phyloP scores from a whole-genome alignment of 2,888 invertebrate species.

The Junonia oenone region DNA sequence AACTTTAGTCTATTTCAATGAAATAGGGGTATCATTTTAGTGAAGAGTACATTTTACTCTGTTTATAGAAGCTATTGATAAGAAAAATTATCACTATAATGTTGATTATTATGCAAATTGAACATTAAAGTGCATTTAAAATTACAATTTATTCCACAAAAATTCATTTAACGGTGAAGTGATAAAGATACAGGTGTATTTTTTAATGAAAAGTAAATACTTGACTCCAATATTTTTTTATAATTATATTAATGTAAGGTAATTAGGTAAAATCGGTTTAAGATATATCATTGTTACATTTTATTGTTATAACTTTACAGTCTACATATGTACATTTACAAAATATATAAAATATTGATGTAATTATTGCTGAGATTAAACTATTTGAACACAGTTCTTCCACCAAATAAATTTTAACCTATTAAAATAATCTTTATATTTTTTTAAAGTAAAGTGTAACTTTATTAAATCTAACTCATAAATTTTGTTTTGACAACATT shows the following conservation, averaged over 20 bases:
- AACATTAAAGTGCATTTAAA: neutral
- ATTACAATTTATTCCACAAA: too few relatives aligned
- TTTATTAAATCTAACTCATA: neutral
- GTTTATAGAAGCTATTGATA: neutral
- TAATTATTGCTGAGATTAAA: neutral
- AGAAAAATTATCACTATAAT: neutral
- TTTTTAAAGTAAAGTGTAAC: neutral
- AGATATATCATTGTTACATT: neutral
- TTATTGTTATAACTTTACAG: constrained; percentile 2
- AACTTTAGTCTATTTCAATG: constrained; percentile 55
- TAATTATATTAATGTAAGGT: neutral
- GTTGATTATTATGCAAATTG: neutral
- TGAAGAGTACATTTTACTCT: constrained; percentile 21
- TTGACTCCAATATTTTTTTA: neutral
- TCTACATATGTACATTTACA: neutral
- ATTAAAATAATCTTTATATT: neutral
- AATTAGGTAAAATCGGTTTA: neutral
- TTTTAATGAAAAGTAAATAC: too few relatives aligned
- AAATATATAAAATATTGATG: neutral
- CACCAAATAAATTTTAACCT: neutral
- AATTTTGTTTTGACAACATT: neutral
- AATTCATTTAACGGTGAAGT: too few relatives aligned
- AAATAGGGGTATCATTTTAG: constrained; percentile 44
- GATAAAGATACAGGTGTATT: too few relatives aligned
- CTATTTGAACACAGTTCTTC: neutral